Percentiles rank a stretch among this genome's conserved stretches.
Conservation (phyloP, 23 tunicate species). For the Trididemnum clinides region DNA sequence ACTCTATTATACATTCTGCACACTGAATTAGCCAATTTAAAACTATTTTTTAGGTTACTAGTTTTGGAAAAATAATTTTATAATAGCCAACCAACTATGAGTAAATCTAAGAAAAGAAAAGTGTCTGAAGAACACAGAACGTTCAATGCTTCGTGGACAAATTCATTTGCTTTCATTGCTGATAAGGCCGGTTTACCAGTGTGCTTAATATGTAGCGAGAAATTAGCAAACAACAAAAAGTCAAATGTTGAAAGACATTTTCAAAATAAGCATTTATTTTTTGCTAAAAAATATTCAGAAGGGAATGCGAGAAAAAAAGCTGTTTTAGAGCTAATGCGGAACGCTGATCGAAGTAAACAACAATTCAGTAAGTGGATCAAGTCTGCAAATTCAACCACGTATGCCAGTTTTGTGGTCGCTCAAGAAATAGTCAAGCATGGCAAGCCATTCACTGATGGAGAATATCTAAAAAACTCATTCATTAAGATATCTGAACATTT, state of each 20-base stretch:
- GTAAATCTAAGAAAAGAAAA: conserved; percentile 33
- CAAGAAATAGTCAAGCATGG: conserved; percentile 34
- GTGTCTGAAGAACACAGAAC: conserved; percentile 31
- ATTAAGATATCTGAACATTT: conserved; percentile 12
- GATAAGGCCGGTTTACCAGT: conserved; percentile 8
- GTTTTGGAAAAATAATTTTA: background rate
- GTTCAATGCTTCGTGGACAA: conserved; percentile 24
- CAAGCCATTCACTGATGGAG: conserved; percentile 13
- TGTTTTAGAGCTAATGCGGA: conserved; percentile 36
- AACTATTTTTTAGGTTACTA: background rate
- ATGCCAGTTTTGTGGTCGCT: conserved; percentile 50
- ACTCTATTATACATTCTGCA: background rate
- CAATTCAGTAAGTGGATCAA: conserved; percentile 37
- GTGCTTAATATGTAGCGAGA: conserved; percentile 19
- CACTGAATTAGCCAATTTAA: background rate
- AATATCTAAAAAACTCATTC: background rate
- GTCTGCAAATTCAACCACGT: conserved; percentile 24
- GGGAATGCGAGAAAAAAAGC: conserved; percentile 36
- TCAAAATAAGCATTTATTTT: conserved; percentile 16
- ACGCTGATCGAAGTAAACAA: conserved; percentile 27
- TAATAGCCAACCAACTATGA: no score
- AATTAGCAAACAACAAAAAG: conserved; percentile 43
- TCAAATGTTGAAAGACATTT: conserved; percentile 43
- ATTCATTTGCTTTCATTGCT: conserved; percentile 37
- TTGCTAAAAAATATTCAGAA: conserved; percentile 28